Conservation (phyloP, 1,140 invertebrate genomes). For the Agraylea sexmaculata region DNA sequence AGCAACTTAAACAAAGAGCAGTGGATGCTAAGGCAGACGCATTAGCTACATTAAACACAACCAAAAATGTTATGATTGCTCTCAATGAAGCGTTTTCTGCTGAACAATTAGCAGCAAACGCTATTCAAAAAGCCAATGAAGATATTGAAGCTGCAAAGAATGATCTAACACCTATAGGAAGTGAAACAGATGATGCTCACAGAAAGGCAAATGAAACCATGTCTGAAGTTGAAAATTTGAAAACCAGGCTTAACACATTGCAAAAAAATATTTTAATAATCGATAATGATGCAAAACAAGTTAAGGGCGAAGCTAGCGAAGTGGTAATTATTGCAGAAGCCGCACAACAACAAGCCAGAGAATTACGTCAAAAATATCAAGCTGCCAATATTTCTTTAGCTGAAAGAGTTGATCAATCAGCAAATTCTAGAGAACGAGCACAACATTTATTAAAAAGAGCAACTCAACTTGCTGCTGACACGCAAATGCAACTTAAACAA, state of each 20-base stretch:
- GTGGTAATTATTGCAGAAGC: constrained; percentile 36
- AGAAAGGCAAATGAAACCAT: constrained; percentile 60
- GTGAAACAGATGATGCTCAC: constrained; percentile 61
- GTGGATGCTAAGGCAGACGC: constrained; percentile 61
- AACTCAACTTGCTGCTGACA: constrained; percentile 62
- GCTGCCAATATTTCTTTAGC: constrained; percentile 32
- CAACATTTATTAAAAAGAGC: constrained; percentile 60
- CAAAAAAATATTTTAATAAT: constrained; percentile 72
- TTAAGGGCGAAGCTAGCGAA: constrained; percentile 42
- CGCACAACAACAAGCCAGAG: constrained; percentile 33
- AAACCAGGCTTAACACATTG: constrained; percentile 53
- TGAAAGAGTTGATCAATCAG: constrained; percentile 38
- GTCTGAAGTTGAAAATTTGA: constrained; percentile 53
- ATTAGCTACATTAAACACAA: constrained; percentile 42
- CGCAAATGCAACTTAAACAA: constrained; percentile 60
- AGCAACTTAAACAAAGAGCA: constrained; percentile 62
- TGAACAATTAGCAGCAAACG: constrained; percentile 62
- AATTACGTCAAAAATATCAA: constrained; percentile 34
- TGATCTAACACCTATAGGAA: constrained; percentile 53
- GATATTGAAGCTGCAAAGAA: constrained; percentile 65
- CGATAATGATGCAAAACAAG: constrained; percentile 46
- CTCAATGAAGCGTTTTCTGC: constrained; percentile 58
- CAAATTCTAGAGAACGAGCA: constrained; percentile 54
- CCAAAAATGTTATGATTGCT: constrained; percentile 44
- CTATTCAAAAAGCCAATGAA: constrained; percentile 66